Base-by-base conservation (phyloP, 2,888 invertebrate species). In the Cephus pulcher region DNA sequence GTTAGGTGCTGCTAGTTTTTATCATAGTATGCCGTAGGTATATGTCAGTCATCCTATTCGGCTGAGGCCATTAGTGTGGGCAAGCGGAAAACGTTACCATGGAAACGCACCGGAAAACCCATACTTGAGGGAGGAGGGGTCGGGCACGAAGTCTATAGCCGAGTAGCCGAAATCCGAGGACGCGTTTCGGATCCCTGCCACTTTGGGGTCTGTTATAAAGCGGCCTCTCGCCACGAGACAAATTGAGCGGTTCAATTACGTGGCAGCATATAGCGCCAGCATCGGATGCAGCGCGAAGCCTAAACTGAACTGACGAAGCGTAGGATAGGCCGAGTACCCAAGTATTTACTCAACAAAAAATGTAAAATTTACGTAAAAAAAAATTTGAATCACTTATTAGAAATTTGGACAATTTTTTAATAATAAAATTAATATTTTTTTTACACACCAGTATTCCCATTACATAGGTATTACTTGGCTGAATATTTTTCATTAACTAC, bases 91-190 rank as follows among this genome's bases (percentile, higher is more conserved):
- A 15, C 71, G 71, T 71, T 71, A 32, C 71, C 71, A 71, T 71
- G 71, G 71, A 71, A 33, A 71, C 71, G 34, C 32, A 30, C 34
- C 71, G 71, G 71, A 71, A 71, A 71, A 33, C 71, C 71, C 71
- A 33, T 34, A 32, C 71, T 71, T 3, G 71, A 71, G 11, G 71
- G 15, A 30, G 12, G 71, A 71, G 32, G 71, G 23, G 23, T 23
- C 9, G 23, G 40, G 40, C 23, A 15, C 23, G 23, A 56, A 56
- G 40, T 15, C 40, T 56, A 23, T 23, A 23, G 40, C 40, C 40
- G 40, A 56, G 40, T 56, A 71, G 15, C 71, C 71, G 71, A 71
- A 71, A 71, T 71, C 32, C 71, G 71, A 71, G 71, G 71, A 32
- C 71, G 71, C 71, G 40, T 56, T 56, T 56, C 40, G 40, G 40